phyloP scores from a whole-genome alignment of 2,113 vertebrate genomes.

The Stigmatopora nigra region DNA sequence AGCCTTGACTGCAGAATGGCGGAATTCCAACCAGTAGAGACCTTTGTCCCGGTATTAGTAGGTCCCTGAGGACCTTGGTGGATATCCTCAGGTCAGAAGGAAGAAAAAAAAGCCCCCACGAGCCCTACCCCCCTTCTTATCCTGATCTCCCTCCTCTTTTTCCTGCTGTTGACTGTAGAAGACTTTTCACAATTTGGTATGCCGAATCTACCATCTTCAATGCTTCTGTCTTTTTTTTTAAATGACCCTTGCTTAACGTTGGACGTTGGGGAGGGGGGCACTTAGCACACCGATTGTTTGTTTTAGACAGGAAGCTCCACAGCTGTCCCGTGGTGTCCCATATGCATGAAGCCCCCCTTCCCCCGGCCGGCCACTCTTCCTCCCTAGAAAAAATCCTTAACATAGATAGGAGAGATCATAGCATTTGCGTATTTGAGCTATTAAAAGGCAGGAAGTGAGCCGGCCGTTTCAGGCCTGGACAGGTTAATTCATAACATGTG shows the following conservation, averaged over 20 bases:
- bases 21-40: conserved; percentile 39
- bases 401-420: conserved; percentile 46
- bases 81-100: conserved; percentile 28
- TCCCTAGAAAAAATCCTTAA: conserved; percentile 23
- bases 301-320: conserved; percentile 30
- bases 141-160: not conserved
- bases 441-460: conserved; percentile 44
- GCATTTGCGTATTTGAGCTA: conserved; percentile 21
- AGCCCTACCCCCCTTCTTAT: not conserved
- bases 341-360: not conserved
- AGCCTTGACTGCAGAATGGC: conserved; percentile 1
- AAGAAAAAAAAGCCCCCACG: no score
- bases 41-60: conserved; percentile 30
- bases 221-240: not conserved
- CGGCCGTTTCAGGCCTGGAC: conserved; percentile 33
- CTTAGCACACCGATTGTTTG: conserved; percentile 24
- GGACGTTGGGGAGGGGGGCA: conserved; percentile 11
- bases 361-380: not conserved
- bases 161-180: conserved; percentile 15
- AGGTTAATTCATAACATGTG: conserved; percentile 59
- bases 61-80: conserved; percentile 18
- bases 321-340: conserved; percentile 16
- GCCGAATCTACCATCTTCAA: not conserved
- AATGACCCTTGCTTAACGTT: conserved; percentile 5
- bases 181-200: not conserved